Conservation (phyloP, 2,797 vertebrate genomes). For the Alfaro cultratus region DNA sequence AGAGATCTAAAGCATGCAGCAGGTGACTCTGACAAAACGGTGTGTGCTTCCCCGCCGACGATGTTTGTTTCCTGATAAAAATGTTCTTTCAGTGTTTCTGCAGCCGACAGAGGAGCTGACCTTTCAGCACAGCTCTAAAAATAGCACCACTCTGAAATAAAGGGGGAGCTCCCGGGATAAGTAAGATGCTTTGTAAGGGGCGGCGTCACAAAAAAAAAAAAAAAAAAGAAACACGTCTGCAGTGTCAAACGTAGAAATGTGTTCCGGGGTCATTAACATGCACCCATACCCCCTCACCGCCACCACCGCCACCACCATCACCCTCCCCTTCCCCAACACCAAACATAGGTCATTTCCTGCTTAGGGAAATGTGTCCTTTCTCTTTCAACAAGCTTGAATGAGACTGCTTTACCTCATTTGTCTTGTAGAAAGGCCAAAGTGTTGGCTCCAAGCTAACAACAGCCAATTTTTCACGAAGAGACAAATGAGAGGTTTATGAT, state of each 20-base stretch:
- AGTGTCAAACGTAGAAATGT: conserved; percentile 14
- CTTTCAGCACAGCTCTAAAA: conserved; percentile 76
- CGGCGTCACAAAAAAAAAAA: conserved; percentile 6
- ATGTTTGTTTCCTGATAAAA: conserved; percentile 42
- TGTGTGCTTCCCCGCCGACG: conserved; percentile 47
- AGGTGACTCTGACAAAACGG: conserved; percentile 46
- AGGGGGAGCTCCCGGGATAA: conserved; percentile 57
- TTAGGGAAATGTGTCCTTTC: conserved; percentile 56
- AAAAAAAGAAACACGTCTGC: background rate
- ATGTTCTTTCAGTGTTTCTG: conserved; percentile 56
- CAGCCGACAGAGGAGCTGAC: conserved; percentile 64
- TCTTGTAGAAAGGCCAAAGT: conserved; percentile 56
- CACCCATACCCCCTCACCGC: conserved; percentile 33
- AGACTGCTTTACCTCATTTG: conserved; percentile 67
- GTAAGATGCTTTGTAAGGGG: conserved; percentile 35
- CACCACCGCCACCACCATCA: background rate
- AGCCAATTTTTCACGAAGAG: conserved; percentile 11
- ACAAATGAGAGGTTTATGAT: background rate
- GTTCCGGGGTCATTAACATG: conserved; percentile 16
- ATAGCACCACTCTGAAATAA: conserved; percentile 65
- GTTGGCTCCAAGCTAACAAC: conserved; percentile 15
- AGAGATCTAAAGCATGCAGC: conserved; percentile 40
- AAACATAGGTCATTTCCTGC: conserved; percentile 70
- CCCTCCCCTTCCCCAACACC: conserved; percentile 7
- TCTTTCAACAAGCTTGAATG: conserved; percentile 68